phyloP scores from a whole-genome alignment of 2,113 vertebrate species.

The Festucalex cinctus region DNA sequence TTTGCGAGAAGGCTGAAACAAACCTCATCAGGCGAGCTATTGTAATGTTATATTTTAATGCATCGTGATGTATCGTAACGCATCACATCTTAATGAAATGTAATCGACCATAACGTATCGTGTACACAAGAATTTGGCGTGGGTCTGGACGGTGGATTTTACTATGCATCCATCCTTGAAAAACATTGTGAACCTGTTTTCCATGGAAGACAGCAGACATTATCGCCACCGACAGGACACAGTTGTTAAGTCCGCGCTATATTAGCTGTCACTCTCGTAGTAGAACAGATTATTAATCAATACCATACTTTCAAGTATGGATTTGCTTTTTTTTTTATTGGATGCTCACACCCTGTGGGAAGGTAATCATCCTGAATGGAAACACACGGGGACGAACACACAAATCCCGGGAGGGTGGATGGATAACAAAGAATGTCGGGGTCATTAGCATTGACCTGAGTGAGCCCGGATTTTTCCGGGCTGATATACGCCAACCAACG shows the following conservation, averaged over 20 bases:
- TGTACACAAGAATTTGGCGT: not conserved
- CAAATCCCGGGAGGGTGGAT: conserved; percentile 21
- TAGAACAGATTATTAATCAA: conserved; percentile 61
- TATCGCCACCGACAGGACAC: conserved; percentile 12
- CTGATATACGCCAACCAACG: conserved; percentile 30
- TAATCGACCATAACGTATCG: too few species aligned
- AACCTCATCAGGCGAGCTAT: too few species aligned
- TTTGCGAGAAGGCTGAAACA: too few species aligned
- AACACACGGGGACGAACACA: conserved; percentile 34
- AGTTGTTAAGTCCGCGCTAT: not conserved
- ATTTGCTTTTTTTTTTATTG: conserved; percentile 64
- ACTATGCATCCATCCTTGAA: not conserved
- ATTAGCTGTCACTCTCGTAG: conserved; percentile 30
- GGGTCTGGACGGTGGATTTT: not conserved
- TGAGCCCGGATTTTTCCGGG: conserved; percentile 29
- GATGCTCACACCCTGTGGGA: conserved; percentile 52
- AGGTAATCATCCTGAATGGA: conserved; percentile 55
- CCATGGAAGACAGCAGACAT: not conserved
- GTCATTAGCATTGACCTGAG: conserved; percentile 33
- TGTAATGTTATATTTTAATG: too few species aligned
- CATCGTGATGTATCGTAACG: too few species aligned
- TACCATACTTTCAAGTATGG: conserved; percentile 64
- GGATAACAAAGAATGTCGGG: conserved; percentile 35
- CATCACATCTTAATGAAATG: too few species aligned
- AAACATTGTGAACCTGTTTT: not conserved